Evolutionary conservation across 2,113 vertebrate species (phyloP).

Genomic region (Falcunculus frontatus): DNA sequence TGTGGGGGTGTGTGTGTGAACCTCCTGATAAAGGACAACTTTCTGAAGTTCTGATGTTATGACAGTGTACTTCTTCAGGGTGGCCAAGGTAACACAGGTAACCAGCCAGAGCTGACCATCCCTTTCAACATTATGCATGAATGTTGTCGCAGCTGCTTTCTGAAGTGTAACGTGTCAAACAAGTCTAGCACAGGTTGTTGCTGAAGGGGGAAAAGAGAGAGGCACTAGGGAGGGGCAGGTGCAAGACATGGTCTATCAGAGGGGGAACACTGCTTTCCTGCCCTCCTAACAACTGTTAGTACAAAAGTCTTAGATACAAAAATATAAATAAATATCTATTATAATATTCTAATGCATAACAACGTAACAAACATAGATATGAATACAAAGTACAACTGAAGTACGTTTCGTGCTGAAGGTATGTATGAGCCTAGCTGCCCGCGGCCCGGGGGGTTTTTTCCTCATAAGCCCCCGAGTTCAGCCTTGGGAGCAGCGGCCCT

Average conservation of each 20-base stretch:
- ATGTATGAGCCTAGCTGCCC: fast-evolving
- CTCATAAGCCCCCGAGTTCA: no score
- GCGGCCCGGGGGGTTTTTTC: background rate
- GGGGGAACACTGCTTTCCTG: background rate
- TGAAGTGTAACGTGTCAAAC: fast-evolving
- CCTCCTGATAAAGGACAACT: background rate
- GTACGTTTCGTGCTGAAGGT: background rate
- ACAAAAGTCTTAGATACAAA: background rate
- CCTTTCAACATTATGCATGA: fast-evolving
- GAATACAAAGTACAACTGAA: background rate
- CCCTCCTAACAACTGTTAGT: background rate
- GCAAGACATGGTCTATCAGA: fast-evolving
- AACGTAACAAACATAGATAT: fast-evolving
- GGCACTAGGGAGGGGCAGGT: background rate
- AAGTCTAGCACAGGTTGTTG: background rate
- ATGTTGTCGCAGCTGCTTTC: background rate
- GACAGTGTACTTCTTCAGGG: background rate
- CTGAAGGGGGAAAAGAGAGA: background rate
- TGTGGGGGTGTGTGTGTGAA: fast-evolving
- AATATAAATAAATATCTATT: background rate
- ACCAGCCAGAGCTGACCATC: background rate
- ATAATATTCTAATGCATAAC: no score
- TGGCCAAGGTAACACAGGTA: background rate
- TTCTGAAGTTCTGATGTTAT: background rate
- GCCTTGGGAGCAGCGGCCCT: no score